Conservation (phyloP, 2,888 invertebrate species). For the Fragum fragum region DNA sequence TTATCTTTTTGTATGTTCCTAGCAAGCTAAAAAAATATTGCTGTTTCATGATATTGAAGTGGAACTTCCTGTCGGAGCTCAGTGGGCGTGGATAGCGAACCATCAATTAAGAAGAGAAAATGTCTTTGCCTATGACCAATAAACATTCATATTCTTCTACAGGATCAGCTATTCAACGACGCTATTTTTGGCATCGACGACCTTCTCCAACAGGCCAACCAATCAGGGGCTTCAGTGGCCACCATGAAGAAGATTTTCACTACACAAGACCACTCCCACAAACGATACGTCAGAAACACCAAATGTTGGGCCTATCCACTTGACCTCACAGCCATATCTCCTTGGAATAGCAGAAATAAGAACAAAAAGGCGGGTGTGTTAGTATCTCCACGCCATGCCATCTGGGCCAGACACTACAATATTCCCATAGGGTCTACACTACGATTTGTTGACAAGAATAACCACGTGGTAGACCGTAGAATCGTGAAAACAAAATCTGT, state of each 20-base stretch:
- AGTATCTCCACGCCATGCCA: constrained; percentile 72
- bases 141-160: too few relatives aligned
- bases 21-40: too few relatives aligned
- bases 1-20: too few relatives aligned
- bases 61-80: too few relatives aligned
- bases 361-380: constrained; percentile 72
- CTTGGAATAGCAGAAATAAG: constrained; percentile 75
- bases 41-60: too few relatives aligned
- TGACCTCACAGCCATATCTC: constrained; percentile 75
- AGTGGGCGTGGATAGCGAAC: too few relatives aligned
- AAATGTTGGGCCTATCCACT: constrained; percentile 76
- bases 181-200: constrained; percentile 72
- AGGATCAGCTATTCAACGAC: constrained; percentile 60
- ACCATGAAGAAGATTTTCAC: constrained; percentile 70
- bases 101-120: too few relatives aligned
- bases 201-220: constrained; percentile 52
- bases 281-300: constrained; percentile 65
- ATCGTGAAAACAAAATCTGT: constrained; percentile 55
- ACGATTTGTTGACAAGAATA: constrained; percentile 71
- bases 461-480: constrained; percentile 72
- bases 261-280: constrained; percentile 70
- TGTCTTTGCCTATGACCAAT: too few relatives aligned
- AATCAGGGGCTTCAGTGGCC: constrained; percentile 50
- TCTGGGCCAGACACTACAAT: constrained; percentile 77
- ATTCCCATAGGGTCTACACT: constrained; percentile 70